Percentiles rank a stretch among this genome's conserved stretches.
Conservation (phyloP, 2,797 vertebrate species). For the Malurus splendens region DNA sequence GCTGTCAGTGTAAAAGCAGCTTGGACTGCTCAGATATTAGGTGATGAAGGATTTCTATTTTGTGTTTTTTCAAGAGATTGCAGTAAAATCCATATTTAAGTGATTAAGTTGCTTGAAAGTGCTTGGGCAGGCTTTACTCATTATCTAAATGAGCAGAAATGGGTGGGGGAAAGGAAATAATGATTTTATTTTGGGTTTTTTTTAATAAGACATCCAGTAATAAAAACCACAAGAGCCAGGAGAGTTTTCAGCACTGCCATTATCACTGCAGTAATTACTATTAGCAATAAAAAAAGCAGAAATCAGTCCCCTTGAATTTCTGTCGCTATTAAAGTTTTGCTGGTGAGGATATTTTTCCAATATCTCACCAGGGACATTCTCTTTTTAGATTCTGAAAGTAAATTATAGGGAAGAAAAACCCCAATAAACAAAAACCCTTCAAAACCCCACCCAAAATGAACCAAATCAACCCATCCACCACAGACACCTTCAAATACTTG, state of each 20-base stretch:
- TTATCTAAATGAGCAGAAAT: not conserved
- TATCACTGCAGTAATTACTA: not conserved
- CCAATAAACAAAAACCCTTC: not conserved
- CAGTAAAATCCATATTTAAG: not conserved
- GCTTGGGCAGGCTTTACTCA: not conserved
- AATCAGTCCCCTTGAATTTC: not conserved
- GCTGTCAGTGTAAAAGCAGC: not conserved
- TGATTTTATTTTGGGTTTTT: not conserved
- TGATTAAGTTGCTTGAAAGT: not conserved
- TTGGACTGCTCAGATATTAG: not conserved
- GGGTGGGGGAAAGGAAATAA: accelerated
- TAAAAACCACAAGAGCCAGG: not conserved
- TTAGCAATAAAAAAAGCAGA: not conserved
- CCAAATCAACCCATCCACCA: not conserved
- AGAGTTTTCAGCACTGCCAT: not conserved
- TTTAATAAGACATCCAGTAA: not conserved
- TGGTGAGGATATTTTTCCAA: not conserved
- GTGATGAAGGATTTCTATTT: not conserved
- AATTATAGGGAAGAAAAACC: accelerated
- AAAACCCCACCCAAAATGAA: not conserved
- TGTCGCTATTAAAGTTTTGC: not conserved
- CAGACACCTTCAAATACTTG: not conserved
- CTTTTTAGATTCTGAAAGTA: not conserved
- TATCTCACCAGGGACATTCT: not conserved
- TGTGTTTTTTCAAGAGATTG: not conserved